These are phyloP conservation scores for Sussaba pulchella DNA, from an alignment of 2,888 invertebrate species.

Conservation along the genomic window DNA sequence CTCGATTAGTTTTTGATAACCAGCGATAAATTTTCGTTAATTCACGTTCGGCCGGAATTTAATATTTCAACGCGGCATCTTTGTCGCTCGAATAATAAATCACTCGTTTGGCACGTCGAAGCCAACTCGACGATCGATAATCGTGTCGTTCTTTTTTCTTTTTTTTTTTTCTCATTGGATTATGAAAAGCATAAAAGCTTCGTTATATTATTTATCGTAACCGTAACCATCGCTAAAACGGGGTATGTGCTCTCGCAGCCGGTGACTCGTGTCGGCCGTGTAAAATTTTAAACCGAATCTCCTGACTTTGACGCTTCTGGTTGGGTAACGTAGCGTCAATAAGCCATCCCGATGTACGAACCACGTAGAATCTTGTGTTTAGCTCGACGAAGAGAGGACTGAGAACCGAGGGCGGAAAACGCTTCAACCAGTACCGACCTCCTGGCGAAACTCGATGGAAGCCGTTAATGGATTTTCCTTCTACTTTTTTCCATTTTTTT, in stretches of 20 bases:
- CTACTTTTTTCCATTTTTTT: too few species aligned
- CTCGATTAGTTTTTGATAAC: too few species aligned
- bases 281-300: slow-evolving; percentile 30
- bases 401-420: slow-evolving; percentile 1
- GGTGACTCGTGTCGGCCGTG: slow-evolving; percentile 9
- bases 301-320: slow-evolving; percentile 40
- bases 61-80: too few species aligned
- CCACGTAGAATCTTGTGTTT: slow-evolving; percentile 21
- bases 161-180: too few species aligned
- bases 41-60: too few species aligned
- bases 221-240: background rate
- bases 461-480: slow-evolving; percentile 64
- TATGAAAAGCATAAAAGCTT: too few species aligned
- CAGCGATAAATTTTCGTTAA: too few species aligned
- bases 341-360: background rate
- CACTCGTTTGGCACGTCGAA: too few species aligned
- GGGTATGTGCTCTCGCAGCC: background rate
- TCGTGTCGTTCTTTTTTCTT: too few species aligned
- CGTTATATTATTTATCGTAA: background rate
- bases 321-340: slow-evolving; percentile 30
- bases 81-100: too few species aligned
- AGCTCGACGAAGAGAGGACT: slow-evolving; percentile 29
- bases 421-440: slow-evolving; percentile 32
- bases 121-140: too few species aligned
- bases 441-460: slow-evolving; percentile 53